Conservation (phyloP, 2,797 vertebrate species). For the Argentina silus region DNA sequence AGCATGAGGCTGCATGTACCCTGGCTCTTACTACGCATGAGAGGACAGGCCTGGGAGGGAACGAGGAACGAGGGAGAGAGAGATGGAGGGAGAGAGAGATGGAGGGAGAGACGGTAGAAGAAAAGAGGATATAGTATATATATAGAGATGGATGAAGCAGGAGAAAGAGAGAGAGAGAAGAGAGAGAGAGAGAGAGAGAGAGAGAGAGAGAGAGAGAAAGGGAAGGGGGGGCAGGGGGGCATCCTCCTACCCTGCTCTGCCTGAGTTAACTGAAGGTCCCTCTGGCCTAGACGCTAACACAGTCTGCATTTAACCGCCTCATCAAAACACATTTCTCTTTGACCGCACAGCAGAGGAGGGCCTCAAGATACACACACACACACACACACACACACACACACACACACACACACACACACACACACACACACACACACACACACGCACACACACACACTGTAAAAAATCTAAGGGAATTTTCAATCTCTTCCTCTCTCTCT, state of each 20-base stretch:
- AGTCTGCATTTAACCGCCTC: conserved; percentile 60
- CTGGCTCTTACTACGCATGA: conserved; percentile 66
- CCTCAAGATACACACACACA: conserved; percentile 29
- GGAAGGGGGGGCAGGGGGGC: too few relatives aligned
- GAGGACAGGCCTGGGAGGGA: conserved; percentile 56
- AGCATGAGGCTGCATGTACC: conserved; percentile 66
- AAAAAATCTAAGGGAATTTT: conserved; percentile 6
- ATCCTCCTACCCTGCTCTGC: conserved; percentile 34
- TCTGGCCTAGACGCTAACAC: conserved; percentile 54
- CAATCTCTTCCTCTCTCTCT: conserved; percentile 36
- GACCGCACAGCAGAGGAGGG: conserved; percentile 57
- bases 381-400: conserved; percentile 30
- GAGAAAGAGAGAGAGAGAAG: not conserved
- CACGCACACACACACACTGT: conserved; percentile 7
- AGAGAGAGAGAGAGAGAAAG: not conserved
- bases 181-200: not conserved
- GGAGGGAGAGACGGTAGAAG: not conserved
- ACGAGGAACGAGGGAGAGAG: not conserved
- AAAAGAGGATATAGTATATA: not conserved
- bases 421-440: not conserved
- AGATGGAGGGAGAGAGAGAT: not conserved
- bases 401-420: conserved; percentile 16
- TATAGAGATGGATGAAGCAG: not conserved
- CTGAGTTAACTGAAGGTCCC: conserved; percentile 50
- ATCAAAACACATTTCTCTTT: conserved; percentile 67